A percentile compares a stretch with the other conserved stretches of the same genome.
These are phyloP conservation scores for Trissolcus japonicus DNA, from an alignment of 2,888 invertebrate genomes.

Conservation along the genomic window DNA sequence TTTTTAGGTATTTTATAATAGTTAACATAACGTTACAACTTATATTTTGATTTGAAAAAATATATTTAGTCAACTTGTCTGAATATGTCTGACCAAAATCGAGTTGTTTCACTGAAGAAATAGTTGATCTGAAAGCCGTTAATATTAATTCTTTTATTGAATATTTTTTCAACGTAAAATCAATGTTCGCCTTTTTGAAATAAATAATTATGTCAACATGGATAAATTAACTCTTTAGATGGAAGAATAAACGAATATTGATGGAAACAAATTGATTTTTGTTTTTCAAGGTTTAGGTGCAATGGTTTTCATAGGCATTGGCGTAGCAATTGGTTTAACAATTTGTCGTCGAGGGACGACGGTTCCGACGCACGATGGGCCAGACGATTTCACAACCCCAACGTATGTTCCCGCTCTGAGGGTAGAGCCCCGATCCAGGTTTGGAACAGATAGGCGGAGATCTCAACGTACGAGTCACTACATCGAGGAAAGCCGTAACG, in stretches of 20 bases:
- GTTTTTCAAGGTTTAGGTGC: slow-evolving; percentile 65
- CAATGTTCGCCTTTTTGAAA: too few species aligned
- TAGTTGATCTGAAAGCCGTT: too few species aligned
- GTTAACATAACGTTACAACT: too few species aligned
- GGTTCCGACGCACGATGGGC: slow-evolving; percentile 60
- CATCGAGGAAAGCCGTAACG: slow-evolving; percentile 72
- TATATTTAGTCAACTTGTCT: too few species aligned
- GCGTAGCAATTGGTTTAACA: slow-evolving; percentile 71
- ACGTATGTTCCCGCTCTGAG: slow-evolving; percentile 71
- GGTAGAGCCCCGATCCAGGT: slow-evolving; percentile 71
- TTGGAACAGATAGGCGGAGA: slow-evolving; percentile 67
- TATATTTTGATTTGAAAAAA: too few species aligned
- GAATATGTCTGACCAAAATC: too few species aligned
- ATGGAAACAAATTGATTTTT: neutral
- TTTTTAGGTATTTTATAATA: neutral
- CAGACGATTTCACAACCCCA: slow-evolving; percentile 73
- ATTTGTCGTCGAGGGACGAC: slow-evolving; percentile 69
- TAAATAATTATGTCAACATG: neutral
- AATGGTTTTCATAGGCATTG: slow-evolving; percentile 72
- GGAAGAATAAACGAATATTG: neutral
- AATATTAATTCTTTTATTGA: too few species aligned
- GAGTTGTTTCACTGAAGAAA: too few species aligned
- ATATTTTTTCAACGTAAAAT: too few species aligned
- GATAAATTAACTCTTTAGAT: neutral
- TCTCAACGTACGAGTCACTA: slow-evolving; percentile 72